Conservation (phyloP, 2,888 invertebrate genomes). For the Sipunculus nudus region DNA sequence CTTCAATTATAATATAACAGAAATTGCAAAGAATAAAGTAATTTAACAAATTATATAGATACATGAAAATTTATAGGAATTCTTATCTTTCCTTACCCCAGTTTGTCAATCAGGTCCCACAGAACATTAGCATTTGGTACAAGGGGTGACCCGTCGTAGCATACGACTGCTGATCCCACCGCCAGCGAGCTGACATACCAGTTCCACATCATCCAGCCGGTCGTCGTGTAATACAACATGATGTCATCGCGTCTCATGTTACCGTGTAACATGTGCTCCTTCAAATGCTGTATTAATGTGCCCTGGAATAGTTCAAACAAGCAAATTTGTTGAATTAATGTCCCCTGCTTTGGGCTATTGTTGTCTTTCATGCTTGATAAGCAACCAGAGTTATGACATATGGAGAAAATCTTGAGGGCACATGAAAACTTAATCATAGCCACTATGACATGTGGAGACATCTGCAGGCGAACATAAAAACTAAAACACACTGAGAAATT, state of each 20-base stretch:
- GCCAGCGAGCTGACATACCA: slow-evolving; percentile 69
- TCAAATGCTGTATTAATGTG: slow-evolving; percentile 71
- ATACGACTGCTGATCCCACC: slow-evolving; percentile 68
- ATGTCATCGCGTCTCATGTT: slow-evolving; percentile 68
- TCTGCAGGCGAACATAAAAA: too few relatives aligned
- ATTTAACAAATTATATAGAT: background rate
- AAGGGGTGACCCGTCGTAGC: slow-evolving; percentile 72
- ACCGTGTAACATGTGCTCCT: slow-evolving; percentile 71
- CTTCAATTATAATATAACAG: background rate
- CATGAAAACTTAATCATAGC: too few relatives aligned
- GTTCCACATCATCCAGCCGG: slow-evolving; percentile 75
- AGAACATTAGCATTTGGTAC: slow-evolving; percentile 68
- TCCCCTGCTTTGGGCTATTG: too few relatives aligned
- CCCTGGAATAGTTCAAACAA: too few relatives aligned
- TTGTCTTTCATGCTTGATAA: too few relatives aligned
- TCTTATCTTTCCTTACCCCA: slow-evolving; percentile 54
- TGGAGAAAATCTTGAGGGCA: too few relatives aligned
- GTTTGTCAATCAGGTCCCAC: slow-evolving; percentile 68
- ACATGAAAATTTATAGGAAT: background rate
- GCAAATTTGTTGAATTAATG: too few relatives aligned
- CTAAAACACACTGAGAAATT: too few relatives aligned
- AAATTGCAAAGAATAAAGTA: background rate
- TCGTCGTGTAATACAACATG: slow-evolving; percentile 72
- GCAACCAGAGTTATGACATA: too few relatives aligned
- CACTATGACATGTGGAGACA: too few relatives aligned